A percentile compares a stretch with the other conserved stretches of the same genome.
Conservation (phyloP, 2,797 vertebrate genomes). For the Liparis tanakae region DNA sequence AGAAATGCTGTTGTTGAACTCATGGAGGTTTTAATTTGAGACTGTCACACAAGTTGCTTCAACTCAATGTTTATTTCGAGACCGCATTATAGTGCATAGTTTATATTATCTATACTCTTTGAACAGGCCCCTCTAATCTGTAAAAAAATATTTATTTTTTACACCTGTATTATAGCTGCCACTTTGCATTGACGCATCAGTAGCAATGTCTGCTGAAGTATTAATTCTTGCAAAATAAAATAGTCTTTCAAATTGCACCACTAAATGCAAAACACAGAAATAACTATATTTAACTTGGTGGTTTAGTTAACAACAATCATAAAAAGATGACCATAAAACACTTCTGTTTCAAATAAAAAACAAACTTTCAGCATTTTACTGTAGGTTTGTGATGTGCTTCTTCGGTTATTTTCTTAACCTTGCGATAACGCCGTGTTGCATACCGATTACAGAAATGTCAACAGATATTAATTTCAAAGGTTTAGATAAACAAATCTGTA, state of each 20-base stretch:
- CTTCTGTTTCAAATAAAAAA: background rate
- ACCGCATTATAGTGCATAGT: background rate
- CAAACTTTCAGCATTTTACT: background rate
- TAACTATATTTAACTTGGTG: background rate
- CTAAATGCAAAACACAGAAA: background rate
- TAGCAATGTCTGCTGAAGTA: background rate
- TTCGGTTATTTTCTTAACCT: background rate
- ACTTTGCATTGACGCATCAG: background rate
- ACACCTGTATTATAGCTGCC: background rate
- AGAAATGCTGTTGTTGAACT: background rate
- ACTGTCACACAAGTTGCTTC: background rate
- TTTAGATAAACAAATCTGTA: background rate
- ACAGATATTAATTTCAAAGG: background rate
- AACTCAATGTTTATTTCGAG: constrained; percentile 4
- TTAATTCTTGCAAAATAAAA: background rate
- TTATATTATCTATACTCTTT: background rate
- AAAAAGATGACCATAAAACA: background rate
- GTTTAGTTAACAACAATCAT: background rate
- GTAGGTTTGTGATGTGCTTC: background rate
- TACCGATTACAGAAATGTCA: background rate
- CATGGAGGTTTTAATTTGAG: background rate
- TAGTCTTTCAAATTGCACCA: background rate
- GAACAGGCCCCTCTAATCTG: background rate
- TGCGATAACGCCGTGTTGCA: background rate
- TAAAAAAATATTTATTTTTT: background rate